Evolutionary conservation across 2,113 vertebrate species (phyloP).

Genomic region (Malurus melanocephalus): DNA sequence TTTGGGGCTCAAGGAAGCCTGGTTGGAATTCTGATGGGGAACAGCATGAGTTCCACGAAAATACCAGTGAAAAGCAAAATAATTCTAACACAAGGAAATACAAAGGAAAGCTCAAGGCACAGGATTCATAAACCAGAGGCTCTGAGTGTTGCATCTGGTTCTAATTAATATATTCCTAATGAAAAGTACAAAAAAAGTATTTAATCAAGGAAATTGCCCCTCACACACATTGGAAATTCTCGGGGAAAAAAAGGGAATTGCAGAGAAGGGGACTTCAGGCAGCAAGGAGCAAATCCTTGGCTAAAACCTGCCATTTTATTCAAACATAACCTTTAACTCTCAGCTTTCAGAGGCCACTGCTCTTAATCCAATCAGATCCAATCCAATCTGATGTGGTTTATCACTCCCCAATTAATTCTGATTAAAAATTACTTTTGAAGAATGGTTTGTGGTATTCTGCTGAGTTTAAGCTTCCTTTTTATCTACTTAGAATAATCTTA

Average conservation of each 20-base stretch:
- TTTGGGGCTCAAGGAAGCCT: background rate
- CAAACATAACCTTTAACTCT: background rate
- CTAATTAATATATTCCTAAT: background rate
- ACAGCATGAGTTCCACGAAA: background rate
- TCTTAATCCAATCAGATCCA: background rate
- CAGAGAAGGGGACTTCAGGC: background rate
- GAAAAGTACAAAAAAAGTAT: background rate
- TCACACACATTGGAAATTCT: accelerated
- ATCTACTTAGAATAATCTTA: background rate
- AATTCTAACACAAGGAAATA: background rate
- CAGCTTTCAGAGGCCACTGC: background rate
- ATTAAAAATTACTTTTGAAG: background rate
- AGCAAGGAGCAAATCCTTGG: background rate
- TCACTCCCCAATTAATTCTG: background rate
- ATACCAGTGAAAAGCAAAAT: background rate
- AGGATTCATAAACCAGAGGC: background rate
- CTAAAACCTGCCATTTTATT: background rate
- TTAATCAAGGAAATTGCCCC: background rate
- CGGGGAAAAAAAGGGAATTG: background rate
- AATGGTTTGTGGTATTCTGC: background rate
- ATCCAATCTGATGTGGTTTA: background rate
- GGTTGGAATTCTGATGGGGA: background rate
- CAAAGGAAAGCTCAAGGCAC: background rate
- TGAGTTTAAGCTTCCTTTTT: background rate
- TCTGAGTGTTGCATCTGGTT: background rate